These are phyloP conservation scores for Myotis vivesi DNA, from an alignment of 2,797 vertebrate species.

Conservation along the genomic window DNA sequence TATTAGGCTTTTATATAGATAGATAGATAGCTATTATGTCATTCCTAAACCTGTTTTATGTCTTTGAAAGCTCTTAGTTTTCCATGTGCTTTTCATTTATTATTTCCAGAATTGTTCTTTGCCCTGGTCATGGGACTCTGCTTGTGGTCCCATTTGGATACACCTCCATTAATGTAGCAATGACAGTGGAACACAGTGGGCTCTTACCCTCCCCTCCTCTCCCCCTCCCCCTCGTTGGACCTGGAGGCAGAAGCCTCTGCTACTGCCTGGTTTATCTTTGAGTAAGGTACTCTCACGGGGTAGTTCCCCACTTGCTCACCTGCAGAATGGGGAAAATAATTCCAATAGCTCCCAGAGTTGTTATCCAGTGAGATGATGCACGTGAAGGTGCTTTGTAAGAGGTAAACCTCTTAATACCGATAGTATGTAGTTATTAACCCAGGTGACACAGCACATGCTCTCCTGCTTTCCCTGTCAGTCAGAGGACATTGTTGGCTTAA, in stretches of 20 bases:
- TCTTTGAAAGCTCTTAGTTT: not conserved
- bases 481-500: not conserved
- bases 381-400: not conserved
- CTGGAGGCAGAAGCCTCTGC: not conserved
- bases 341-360: not conserved
- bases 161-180: not conserved
- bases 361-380: not conserved
- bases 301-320: not conserved
- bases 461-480: not conserved
- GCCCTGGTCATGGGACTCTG: not conserved
- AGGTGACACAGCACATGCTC: not conserved
- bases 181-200: not conserved
- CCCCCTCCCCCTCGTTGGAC: too few relatives aligned
- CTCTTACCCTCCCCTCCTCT: not conserved
- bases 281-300: not conserved
- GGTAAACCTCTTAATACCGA: not conserved
- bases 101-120: not conserved
- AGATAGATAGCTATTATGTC: not conserved
- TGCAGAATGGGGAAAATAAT: not conserved
- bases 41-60: not conserved
- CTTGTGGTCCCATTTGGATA: not conserved
- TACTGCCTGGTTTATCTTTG: not conserved
- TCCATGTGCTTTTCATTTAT: not conserved
- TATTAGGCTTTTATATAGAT: too few relatives aligned
- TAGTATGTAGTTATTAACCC: constrained; percentile 5